Evolutionary conservation across 2,113 vertebrate species (phyloP), one percentile per base, ranked within the genome.

Genomic region (Todiramphus saurophagus): DNA sequence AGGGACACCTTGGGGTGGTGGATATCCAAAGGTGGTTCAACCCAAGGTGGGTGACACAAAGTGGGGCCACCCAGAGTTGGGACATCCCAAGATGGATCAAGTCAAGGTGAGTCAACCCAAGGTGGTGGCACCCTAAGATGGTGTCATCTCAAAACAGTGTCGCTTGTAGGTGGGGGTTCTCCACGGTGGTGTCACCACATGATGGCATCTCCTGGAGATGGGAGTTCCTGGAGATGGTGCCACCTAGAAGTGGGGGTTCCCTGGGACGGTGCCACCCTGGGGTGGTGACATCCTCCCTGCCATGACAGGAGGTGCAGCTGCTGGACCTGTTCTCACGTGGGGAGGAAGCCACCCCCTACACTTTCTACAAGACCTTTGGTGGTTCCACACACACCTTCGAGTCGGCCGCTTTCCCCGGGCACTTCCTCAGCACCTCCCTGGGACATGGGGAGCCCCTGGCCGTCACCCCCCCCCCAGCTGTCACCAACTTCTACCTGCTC

Each of bases 341-440:
- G 37, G 39, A 19, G 2, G 7, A 7, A 44, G 83, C 93, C 87
- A 51, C 12, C 4, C 95, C 93, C 19, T 96, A 50, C 83, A 96
- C 95, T 79, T 96, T 94, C 93, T 96, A 93, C 83, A 96, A 93
- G 70, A 46, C 83, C 35, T 89, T 46, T 1, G 56, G 90, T 2
- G 95, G 95, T 8, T 69, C 83, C 87, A 94, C 93, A 0, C 95
- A 94, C 95, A 78, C 90, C 83, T 96, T 96, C 39, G 95, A 94
- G 87, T 39, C 90, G 2, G 95, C 93, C 2, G 93, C 95, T 4
- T 96, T 88, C 87, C 93, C 95, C 1, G 95, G 93, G 9, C 35
- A 0, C n/a, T 94, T 85, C 93, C 90, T 94, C 37, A 85, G 93
- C 93, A 82, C 95, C 1, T 16, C 85, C 23, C 1, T 5, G 3